These are phyloP conservation scores for Poecilia gillii DNA, from an alignment of 2,797 vertebrate species.

Conservation along the genomic window DNA sequence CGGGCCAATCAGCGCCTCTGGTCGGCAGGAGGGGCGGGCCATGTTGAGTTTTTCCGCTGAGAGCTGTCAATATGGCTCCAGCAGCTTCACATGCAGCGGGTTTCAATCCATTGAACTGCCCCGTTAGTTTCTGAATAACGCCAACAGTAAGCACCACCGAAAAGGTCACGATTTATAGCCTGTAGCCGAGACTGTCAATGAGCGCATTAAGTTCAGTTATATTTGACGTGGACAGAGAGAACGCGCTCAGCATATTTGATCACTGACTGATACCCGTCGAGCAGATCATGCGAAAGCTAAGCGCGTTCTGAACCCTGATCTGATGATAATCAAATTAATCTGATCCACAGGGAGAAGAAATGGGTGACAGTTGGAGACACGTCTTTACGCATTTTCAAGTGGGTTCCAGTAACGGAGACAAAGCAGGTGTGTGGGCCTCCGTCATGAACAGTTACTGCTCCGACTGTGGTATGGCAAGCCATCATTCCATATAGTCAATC, in stretches of 20 bases:
- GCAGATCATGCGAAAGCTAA: neutral
- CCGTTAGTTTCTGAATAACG: slow-evolving; percentile 16
- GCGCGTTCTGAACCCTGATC: slow-evolving; percentile 6
- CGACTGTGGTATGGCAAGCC: neutral
- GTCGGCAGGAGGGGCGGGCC: slow-evolving; percentile 64
- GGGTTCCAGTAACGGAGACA: slow-evolving; percentile 96
- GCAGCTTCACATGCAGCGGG: slow-evolving; percentile 56
- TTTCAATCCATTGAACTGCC: slow-evolving; percentile 25
- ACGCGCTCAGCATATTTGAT: slow-evolving; percentile 5
- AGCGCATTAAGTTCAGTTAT: slow-evolving; percentile 6
- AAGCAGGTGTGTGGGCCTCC: slow-evolving; percentile 87
- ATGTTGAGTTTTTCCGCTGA: slow-evolving; percentile 56
- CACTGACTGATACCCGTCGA: neutral
- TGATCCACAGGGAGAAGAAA: slow-evolving; percentile 92
- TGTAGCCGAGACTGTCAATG: neutral
- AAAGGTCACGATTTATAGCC: neutral
- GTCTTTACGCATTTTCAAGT: slow-evolving; percentile 96
- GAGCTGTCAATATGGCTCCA: slow-evolving; percentile 81
- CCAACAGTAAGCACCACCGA: neutral
- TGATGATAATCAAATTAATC: slow-evolving; percentile 20
- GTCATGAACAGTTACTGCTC: neutral
- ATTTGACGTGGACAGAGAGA: slow-evolving; percentile 13
- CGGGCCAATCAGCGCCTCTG: slow-evolving; percentile 57
- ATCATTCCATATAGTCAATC: neutral
- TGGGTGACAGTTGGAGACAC: slow-evolving; percentile 99